phyloP scores from a whole-genome alignment of 2,797 vertebrate species.

The Bufotes viridis region DNA sequence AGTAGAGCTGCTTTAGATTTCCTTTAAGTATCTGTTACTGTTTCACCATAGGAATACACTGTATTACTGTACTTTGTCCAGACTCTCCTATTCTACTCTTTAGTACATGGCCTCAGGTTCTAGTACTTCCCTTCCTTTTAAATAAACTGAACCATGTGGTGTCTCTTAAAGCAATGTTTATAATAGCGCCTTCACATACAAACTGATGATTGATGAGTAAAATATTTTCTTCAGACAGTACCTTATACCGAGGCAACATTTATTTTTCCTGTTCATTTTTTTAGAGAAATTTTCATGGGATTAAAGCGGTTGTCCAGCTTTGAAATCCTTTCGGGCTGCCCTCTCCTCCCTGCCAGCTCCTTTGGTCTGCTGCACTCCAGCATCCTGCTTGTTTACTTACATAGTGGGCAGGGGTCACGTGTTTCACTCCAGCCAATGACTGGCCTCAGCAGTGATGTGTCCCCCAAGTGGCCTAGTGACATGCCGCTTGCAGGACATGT shows the following conservation, averaged over 20 bases:
- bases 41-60: neutral
- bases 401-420: too few relatives aligned
- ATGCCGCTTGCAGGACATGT: too few relatives aligned
- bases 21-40: conserved; percentile 5
- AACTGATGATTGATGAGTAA: conserved; percentile 8
- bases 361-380: too few relatives aligned
- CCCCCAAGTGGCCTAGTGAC: too few relatives aligned
- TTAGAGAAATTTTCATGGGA: too few relatives aligned
- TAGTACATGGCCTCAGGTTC: neutral
- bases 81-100: neutral
- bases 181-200: neutral
- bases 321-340: too few relatives aligned
- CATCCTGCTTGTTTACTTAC: too few relatives aligned
- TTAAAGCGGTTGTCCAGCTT: too few relatives aligned
- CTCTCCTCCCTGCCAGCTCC: too few relatives aligned
- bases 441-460: too few relatives aligned
- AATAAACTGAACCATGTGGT: neutral
- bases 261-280: too few relatives aligned
- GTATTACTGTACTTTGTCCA: neutral
- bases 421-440: too few relatives aligned
- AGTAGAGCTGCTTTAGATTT: neutral
- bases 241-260: neutral
- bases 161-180: neutral
- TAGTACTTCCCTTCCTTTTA: conserved; percentile 1
- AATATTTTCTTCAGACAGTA: neutral